These are phyloP conservation scores for Molossus molossus DNA, from an alignment of 2,797 vertebrate species.

Conservation along the genomic window DNA sequence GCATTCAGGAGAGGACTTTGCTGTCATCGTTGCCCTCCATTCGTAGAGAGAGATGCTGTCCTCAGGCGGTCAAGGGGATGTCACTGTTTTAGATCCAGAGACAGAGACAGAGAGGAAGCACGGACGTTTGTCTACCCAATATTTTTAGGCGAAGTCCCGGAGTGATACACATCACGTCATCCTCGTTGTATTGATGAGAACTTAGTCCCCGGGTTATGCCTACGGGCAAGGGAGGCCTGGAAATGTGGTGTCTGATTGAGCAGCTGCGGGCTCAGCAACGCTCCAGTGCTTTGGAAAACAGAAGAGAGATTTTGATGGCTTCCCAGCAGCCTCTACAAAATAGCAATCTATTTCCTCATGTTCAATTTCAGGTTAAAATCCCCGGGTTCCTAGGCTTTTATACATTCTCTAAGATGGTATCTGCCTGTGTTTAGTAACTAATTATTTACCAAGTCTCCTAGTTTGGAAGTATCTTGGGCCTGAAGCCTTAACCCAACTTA, in stretches of 20 bases:
- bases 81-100: not conserved
- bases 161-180: not conserved
- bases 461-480: not conserved
- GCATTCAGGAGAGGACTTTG: not conserved
- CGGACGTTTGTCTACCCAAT: not conserved
- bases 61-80: not conserved
- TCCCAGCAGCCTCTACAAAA: not conserved
- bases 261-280: too few relatives aligned
- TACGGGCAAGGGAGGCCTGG: not conserved
- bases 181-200: not conserved
- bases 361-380: not conserved
- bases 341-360: not conserved
- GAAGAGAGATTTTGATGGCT: not conserved
- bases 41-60: not conserved
- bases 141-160: not conserved
- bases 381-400: not conserved
- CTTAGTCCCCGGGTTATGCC: accelerated
- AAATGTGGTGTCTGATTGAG: not conserved
- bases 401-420: not conserved
- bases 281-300: not conserved
- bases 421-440: not conserved
- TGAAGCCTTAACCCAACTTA: constrained; percentile 12
- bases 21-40: not conserved
- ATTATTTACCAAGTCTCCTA: not conserved
- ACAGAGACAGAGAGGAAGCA: not conserved